Conservation (phyloP, 2,888 invertebrate species). For the Lapara coniferarum region DNA sequence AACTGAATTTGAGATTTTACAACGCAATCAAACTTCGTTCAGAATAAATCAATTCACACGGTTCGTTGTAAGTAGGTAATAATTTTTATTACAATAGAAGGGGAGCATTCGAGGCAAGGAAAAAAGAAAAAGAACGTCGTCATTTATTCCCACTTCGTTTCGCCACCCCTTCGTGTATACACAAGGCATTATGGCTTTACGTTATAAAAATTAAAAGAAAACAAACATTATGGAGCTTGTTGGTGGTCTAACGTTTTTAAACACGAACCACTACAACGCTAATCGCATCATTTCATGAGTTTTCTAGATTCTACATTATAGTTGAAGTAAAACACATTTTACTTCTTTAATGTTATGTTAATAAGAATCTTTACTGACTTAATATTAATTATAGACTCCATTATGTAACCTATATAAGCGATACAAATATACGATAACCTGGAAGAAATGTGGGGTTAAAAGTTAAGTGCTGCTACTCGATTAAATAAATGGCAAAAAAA, state of each 20-base stretch:
- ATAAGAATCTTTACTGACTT: neutral
- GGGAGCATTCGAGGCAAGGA: slow-evolving; percentile 44
- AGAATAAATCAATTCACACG: slow-evolving; percentile 48
- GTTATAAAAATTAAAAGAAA: slow-evolving; percentile 61
- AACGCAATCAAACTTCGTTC: slow-evolving; percentile 21
- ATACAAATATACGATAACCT: neutral
- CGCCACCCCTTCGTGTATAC: slow-evolving; percentile 60
- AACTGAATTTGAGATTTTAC: slow-evolving; percentile 11
- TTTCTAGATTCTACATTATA: slow-evolving; percentile 1
- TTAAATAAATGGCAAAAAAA: neutral
- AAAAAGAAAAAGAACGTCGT: slow-evolving; percentile 46
- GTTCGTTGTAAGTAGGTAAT: slow-evolving; percentile 24
- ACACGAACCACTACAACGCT: slow-evolving; percentile 45
- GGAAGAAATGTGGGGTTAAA: neutral
- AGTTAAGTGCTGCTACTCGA: slow-evolving; percentile 1
- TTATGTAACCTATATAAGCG: neutral
- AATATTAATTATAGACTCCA: neutral
- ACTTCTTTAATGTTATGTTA: neutral
- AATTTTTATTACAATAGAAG: slow-evolving; percentile 26
- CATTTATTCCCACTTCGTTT: slow-evolving; percentile 53
- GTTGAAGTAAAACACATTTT: neutral
- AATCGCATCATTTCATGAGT: slow-evolving; percentile 43
- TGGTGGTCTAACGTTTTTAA: slow-evolving; percentile 52
- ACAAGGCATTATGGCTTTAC: slow-evolving; percentile 51
- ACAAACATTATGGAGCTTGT: slow-evolving; percentile 50